Percentiles rank a stretch among this genome's conserved stretches.
phyloP scores from a whole-genome alignment of 2,888 invertebrate genomes.

The Dioctria linearis region DNA sequence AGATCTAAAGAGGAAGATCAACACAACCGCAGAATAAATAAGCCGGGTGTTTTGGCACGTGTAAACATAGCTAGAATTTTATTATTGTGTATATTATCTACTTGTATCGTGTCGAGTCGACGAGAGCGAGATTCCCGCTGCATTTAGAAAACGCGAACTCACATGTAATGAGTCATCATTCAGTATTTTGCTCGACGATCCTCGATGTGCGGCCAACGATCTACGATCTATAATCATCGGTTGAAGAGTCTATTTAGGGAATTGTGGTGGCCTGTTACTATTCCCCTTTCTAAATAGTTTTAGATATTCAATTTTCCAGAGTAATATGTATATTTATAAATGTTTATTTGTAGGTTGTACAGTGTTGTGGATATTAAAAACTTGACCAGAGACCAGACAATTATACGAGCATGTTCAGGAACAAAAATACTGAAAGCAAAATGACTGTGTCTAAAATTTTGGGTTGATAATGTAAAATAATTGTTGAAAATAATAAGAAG shows the following conservation, averaged over 20 bases:
- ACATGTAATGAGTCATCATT: constrained; percentile 16
- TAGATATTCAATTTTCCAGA: constrained; percentile 7
- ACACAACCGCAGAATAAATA: constrained; percentile 30
- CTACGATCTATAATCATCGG: constrained; percentile 12
- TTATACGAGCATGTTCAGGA: too few species aligned
- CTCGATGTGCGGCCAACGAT: constrained; percentile 45
- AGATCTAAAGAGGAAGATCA: constrained; percentile 2
- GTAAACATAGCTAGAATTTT: constrained; percentile 46
- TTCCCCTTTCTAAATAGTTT: constrained; percentile 17
- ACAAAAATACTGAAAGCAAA: too few species aligned
- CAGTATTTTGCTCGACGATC: constrained; percentile 3
- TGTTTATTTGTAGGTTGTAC: too few species aligned
- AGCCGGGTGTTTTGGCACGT: constrained; percentile 48
- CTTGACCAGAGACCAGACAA: too few species aligned
- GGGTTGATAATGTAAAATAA: too few species aligned
- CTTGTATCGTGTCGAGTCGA: too few species aligned
- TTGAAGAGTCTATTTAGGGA: constrained; percentile 47
- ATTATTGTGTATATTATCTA: neutral
- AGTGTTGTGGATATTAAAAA: too few species aligned
- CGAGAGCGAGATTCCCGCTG: constrained; percentile 40
- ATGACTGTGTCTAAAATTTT: too few species aligned
- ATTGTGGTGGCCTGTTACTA: neutral
- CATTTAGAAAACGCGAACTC: constrained; percentile 44
- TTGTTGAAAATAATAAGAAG: too few species aligned
- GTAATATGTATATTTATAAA: too few species aligned